Percentiles rank a stretch among this genome's conserved stretches.
Evolutionary conservation across 1,140 invertebrate genomes (phyloP).

Genomic region (Drosophila sp.): DNA sequence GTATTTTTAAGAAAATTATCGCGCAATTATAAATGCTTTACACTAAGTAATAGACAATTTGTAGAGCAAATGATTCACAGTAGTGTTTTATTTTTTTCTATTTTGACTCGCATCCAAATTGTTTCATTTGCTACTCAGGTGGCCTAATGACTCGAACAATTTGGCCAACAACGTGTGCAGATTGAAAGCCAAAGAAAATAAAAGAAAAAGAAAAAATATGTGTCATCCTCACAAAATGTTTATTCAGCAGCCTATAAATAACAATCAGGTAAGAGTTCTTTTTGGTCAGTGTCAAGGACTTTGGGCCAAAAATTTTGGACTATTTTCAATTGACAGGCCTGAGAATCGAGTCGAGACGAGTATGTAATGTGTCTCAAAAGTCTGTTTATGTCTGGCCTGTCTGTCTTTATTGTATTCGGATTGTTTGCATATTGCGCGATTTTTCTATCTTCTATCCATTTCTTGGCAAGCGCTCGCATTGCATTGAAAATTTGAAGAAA

Average conservation of each 20-base stretch:
- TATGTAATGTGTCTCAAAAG: slow-evolving; percentile 1
- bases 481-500: slow-evolving; percentile 57
- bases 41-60: slow-evolving; percentile 47
- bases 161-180: slow-evolving; percentile 50
- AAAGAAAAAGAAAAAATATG: slow-evolving; percentile 8
- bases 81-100: slow-evolving; percentile 22
- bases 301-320: slow-evolving; percentile 47
- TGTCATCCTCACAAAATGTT: slow-evolving; percentile 41
- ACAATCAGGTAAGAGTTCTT: slow-evolving; percentile 29
- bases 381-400: slow-evolving; percentile 58
- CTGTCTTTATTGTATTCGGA: slow-evolving; percentile 41
- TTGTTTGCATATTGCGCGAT: slow-evolving; percentile 64
- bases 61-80: slow-evolving; percentile 59
- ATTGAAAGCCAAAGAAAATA: slow-evolving; percentile 19
- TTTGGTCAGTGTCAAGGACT: slow-evolving; percentile 79
- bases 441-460: slow-evolving; percentile 43
- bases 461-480: slow-evolving; percentile 68
- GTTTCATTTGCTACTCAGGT: slow-evolving; percentile 29
- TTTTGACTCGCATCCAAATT: slow-evolving; percentile 58
- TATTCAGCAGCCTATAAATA: slow-evolving; percentile 46
- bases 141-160: slow-evolving; percentile 66
- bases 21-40: slow-evolving; percentile 43
- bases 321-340: slow-evolving; percentile 37
- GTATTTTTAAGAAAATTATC: slow-evolving; percentile 7
- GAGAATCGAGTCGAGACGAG: background rate